A percentile compares a stretch with the other conserved stretches of the same genome.
Evolutionary conservation across 1,140 invertebrate species (phyloP).

Genomic region (Lysiphlebus fabarum): DNA sequence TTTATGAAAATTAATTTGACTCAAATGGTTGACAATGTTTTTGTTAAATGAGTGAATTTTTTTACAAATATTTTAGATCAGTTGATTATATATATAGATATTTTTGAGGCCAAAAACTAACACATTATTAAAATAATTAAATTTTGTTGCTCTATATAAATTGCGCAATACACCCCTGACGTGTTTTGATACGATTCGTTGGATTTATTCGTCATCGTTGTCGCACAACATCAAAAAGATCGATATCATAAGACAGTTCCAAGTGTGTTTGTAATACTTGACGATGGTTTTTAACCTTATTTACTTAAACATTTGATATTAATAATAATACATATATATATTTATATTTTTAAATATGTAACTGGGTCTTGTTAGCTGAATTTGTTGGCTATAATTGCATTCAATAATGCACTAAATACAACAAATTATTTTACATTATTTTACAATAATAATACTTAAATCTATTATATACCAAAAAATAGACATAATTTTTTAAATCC

Average conservation of each 20-base stretch:
- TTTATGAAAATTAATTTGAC: too few relatives aligned
- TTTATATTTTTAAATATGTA: background rate
- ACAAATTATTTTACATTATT: too few relatives aligned
- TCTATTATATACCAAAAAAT: too few relatives aligned
- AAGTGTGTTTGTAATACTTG: conserved; percentile 18
- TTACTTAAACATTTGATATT: background rate
- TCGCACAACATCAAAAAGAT: conserved; percentile 12
- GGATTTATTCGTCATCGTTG: conserved; percentile 1
- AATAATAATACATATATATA: background rate
- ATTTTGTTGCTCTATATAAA: conserved; percentile 12
- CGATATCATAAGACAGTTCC: conserved; percentile 20
- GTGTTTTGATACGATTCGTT: conserved; percentile 26
- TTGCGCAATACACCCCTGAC: conserved; percentile 16
- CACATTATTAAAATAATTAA: too few relatives aligned
- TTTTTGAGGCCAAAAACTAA: background rate
- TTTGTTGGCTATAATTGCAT: too few relatives aligned
- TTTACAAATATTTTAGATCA: too few relatives aligned
- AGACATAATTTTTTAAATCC: too few relatives aligned
- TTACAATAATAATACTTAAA: too few relatives aligned
- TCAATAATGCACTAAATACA: too few relatives aligned
- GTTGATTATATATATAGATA: too few relatives aligned
- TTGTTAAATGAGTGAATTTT: too few relatives aligned
- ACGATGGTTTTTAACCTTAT: conserved; percentile 23
- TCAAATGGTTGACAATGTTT: too few relatives aligned
- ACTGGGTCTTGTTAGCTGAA: background rate